Evolutionary conservation across 2,797 vertebrate genomes (phyloP), one percentile per base, ranked within the genome.

Genomic region (Periparus ater): DNA sequence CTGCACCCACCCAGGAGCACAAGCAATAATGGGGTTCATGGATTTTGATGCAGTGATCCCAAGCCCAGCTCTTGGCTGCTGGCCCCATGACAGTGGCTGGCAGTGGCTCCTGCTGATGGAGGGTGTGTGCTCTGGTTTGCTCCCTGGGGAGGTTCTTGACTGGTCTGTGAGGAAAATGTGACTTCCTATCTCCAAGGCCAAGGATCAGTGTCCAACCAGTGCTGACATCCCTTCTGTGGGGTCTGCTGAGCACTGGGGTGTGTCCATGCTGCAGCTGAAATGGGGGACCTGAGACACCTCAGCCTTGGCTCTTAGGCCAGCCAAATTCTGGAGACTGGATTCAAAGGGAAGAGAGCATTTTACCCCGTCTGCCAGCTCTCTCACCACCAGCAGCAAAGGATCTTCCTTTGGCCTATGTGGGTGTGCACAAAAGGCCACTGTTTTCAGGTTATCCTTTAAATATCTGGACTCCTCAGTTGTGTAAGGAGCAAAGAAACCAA

Each of bases 151-250:
- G 7, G 4, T 51, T 73, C 65, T 85, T 7, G 17, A 2, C 32
- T 1, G 7, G 34, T 63, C 78, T 91, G 45, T 27, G 53, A 44
- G 38, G 38, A 19, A 75, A 70, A 89, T 82, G 36, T 34, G 44
- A 48, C 7, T 79, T 44, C 36, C 25, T 25, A 2, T n/a, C 26
- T 80, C 57, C 36, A 79, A 76, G 36, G 9, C 40, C 12, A 22
- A 70, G 44, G 51, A 30, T 22, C 0, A 0, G 4, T 45, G 20
- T 27, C 27, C 38, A 61, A 14, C 8, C 0, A 2, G 30, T 6
- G 8, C n/a, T 88, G 60, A 42, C 23, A 22, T 53, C 29, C 17
- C 13, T 19, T 68, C 54, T 4, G 0, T 51, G 38, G 23, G 36
- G 4, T 63, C 42, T 67, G 30, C 21, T 57, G 63, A 67, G 40